A percentile compares a stretch with the other conserved stretches of the same genome.
Evolutionary conservation across 2,113 vertebrate genomes (phyloP).

Genomic region (Rhinolophus sinicus): DNA sequence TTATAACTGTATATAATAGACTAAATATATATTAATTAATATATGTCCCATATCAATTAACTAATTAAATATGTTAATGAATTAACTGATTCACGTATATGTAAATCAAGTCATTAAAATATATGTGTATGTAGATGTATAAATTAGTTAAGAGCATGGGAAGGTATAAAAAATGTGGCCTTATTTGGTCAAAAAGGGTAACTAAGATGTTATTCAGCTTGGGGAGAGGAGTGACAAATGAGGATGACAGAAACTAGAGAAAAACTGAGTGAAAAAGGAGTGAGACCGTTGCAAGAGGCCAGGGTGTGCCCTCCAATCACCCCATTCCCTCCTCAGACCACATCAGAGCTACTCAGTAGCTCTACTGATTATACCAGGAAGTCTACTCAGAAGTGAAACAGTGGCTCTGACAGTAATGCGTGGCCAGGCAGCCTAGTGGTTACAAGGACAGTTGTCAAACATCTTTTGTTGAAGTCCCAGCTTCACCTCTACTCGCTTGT

Average conservation of each 20-base stretch:
- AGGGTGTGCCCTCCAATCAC: fast-evolving
- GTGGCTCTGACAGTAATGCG: background rate
- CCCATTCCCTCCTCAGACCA: background rate
- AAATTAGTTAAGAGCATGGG: background rate
- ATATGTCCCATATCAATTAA: background rate
- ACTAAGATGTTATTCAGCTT: background rate
- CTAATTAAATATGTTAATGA: background rate
- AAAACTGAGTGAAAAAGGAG: too few relatives aligned
- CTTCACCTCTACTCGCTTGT: background rate
- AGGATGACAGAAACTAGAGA: background rate
- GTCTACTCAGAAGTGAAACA: background rate
- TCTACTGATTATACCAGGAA: background rate
- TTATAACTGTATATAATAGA: background rate
- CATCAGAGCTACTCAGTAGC: background rate
- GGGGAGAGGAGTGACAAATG: background rate
- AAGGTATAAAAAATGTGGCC: background rate
- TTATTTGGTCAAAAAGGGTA: background rate
- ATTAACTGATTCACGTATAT: background rate
- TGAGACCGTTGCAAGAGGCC: background rate
- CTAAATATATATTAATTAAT: background rate
- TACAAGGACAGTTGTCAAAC: background rate
- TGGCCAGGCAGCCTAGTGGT: background rate
- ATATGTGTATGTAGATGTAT: background rate
- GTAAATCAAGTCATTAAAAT: background rate
- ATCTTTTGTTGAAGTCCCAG: background rate